Percentiles rank a stretch among this genome's conserved stretches.
Conservation (phyloP, 2,888 invertebrate genomes). For the Callyntrura sp. region DNA sequence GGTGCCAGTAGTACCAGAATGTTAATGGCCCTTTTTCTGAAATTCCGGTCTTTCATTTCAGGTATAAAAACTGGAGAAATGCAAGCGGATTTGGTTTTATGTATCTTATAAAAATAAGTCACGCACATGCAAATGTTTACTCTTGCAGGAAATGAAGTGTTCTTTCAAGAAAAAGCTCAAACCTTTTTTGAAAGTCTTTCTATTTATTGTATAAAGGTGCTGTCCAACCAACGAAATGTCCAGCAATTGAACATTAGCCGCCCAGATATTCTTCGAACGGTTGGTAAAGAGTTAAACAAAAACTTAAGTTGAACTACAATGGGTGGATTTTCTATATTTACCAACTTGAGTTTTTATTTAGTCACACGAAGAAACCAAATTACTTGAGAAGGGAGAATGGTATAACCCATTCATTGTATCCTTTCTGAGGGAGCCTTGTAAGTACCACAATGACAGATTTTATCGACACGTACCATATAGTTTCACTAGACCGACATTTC, state of each 20-base stretch:
- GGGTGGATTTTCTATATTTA: not conserved
- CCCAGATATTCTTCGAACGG: conserved; percentile 46
- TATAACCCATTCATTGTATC: conserved; percentile 70
- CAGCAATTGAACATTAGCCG: conserved; percentile 45
- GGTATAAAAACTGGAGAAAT: conserved; percentile 13
- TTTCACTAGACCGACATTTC: too few species aligned
- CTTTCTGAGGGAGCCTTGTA: conserved; percentile 71
- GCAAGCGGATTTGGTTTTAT: not conserved
- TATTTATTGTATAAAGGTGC: not conserved
- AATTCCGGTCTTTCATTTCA: conserved; percentile 21
- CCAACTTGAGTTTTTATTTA: not conserved
- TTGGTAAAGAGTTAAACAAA: not conserved
- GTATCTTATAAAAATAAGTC: not conserved
- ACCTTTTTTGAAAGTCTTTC: conserved; percentile 14
- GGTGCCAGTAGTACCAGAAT: conserved; percentile 59
- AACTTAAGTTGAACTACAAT: not conserved
- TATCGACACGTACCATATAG: too few species aligned
- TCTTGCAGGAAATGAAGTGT: not conserved
- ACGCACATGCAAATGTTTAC: not conserved
- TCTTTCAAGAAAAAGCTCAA: conserved; percentile 26
- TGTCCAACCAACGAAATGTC: not conserved
- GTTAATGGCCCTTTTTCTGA: conserved; percentile 68
- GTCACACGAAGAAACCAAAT: conserved; percentile 53
- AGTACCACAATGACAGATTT: too few species aligned
- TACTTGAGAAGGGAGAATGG: conserved; percentile 61